Percentiles rank a stretch among this genome's conserved stretches.
These are phyloP conservation scores for Trichopoda pennipes DNA, from an alignment of 2,888 invertebrate genomes.

Conservation along the genomic window DNA sequence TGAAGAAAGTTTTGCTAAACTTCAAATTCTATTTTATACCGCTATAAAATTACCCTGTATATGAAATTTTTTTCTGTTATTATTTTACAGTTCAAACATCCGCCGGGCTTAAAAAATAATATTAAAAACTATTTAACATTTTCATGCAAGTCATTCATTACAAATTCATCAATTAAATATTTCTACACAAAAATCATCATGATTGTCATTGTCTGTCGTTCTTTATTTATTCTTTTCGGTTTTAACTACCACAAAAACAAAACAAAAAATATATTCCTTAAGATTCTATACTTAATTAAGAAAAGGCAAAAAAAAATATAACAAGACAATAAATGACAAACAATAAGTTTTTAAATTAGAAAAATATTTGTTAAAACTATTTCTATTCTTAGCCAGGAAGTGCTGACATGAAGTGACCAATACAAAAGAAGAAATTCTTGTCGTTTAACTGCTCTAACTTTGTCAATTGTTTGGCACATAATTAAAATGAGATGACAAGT, in stretches of 20 bases:
- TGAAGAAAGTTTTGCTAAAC: too few relatives aligned
- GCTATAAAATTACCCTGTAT: too few relatives aligned
- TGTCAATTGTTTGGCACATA: constrained; percentile 27
- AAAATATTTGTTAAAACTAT: constrained; percentile 26
- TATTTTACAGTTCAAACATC: too few relatives aligned
- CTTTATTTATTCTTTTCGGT: neutral
- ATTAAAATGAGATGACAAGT: constrained; percentile 5
- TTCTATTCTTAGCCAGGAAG: constrained; percentile 31
- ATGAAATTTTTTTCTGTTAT: too few relatives aligned
- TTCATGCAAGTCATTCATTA: too few relatives aligned
- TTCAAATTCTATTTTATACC: too few relatives aligned
- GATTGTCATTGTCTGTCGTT: neutral
- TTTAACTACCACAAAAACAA: neutral
- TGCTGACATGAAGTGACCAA: neutral
- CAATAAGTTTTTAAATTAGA: constrained; percentile 11
- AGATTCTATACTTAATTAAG: neutral
- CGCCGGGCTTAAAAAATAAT: too few relatives aligned
- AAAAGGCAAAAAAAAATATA: neutral
- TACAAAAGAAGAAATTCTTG: constrained; percentile 28
- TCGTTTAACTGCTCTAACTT: constrained; percentile 25
- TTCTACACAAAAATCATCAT: neutral
- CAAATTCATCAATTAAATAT: neutral
- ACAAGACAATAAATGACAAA: constrained; percentile 15
- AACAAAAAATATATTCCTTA: neutral
- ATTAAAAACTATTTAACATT: too few relatives aligned